Evolutionary conservation across 2,888 invertebrate species (phyloP).

Genomic region (Cephus nigrinus): DNA sequence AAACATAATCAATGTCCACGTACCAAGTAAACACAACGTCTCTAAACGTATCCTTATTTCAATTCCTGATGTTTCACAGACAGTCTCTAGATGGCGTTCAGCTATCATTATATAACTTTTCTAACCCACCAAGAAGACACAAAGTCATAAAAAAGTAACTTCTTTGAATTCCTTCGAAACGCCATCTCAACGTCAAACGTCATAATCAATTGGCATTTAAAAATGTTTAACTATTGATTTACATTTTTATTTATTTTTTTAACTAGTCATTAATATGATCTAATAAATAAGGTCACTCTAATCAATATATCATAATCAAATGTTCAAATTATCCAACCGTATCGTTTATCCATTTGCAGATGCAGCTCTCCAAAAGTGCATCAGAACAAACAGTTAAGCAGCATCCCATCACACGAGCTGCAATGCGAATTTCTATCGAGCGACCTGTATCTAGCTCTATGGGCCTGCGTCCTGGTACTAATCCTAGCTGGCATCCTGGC

Average conservation of each 20-base stretch:
- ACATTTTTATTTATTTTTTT: neutral
- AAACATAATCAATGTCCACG: neutral
- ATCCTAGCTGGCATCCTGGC: conserved; percentile 36
- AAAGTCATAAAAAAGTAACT: neutral
- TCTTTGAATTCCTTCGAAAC: neutral
- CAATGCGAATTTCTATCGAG: conserved; percentile 52
- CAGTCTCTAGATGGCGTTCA: neutral
- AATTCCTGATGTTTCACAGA: neutral
- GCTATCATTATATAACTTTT: neutral
- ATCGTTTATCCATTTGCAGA: conserved; percentile 58
- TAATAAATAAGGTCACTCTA: neutral
- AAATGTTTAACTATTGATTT: neutral
- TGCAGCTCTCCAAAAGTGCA: conserved; percentile 67
- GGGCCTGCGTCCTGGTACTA: conserved; percentile 45
- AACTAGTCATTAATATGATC: neutral
- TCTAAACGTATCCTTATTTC: neutral
- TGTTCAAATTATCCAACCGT: neutral
- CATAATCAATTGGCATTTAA: neutral
- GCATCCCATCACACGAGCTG: conserved; percentile 66
- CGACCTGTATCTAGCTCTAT: conserved; percentile 29
- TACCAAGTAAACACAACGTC: conserved; percentile 4
- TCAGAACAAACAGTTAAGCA: conserved; percentile 66
- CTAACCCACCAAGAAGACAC: neutral
- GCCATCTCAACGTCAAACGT: neutral
- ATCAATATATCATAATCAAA: neutral